A percentile compares a stretch with the other conserved stretches of the same genome.
Conservation (phyloP, 2,113 vertebrate species). For the Merops nubicus region DNA sequence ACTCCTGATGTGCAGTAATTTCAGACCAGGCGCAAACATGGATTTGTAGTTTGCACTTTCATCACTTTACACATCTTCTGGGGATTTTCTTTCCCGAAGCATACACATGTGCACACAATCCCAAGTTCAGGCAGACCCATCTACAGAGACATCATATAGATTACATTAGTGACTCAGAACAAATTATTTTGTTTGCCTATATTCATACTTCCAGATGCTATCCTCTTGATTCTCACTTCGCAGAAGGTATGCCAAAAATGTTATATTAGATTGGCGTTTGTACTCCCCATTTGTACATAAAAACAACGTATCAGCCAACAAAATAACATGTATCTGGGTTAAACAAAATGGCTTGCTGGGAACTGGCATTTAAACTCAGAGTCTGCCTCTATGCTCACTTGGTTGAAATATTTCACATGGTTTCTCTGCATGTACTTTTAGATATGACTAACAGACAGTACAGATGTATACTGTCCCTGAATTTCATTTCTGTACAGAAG, state of each 20-base stretch:
- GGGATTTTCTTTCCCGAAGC: neutral
- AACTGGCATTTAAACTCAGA: neutral
- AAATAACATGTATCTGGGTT: neutral
- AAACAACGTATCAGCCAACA: neutral
- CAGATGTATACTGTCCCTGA: rapidly evolving
- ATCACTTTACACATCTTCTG: neutral
- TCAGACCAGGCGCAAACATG: neutral
- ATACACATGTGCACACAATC: rapidly evolving
- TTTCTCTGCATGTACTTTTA: neutral
- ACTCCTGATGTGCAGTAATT: neutral
- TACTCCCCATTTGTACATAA: neutral
- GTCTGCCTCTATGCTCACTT: neutral
- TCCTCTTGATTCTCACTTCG: neutral
- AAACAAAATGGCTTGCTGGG: neutral
- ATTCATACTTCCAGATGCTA: neutral
- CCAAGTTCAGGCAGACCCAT: neutral
- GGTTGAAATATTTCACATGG: neutral
- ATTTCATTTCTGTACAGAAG: neutral
- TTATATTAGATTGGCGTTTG: neutral
- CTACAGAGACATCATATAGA: neutral
- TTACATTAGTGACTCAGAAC: neutral
- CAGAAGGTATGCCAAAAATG: neutral
- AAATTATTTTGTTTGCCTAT: neutral
- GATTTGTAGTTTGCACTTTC: neutral
- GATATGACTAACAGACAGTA: neutral